These are phyloP conservation scores for Lutraria rhynchaena DNA, from an alignment of 1,140 invertebrate species.

Conservation along the genomic window DNA sequence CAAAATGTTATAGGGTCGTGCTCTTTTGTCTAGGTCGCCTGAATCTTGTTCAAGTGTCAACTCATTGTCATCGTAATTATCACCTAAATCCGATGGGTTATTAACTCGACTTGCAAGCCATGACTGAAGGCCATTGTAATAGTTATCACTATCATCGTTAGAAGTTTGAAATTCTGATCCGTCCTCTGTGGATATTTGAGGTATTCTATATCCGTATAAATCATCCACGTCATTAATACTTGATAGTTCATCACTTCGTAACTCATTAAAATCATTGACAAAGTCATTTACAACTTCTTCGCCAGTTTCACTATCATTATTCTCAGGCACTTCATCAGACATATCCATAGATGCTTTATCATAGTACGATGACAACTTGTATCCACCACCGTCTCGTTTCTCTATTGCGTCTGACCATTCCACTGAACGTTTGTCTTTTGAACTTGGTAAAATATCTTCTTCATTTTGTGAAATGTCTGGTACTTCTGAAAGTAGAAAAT, in stretches of 20 bases:
- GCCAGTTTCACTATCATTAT: neutral
- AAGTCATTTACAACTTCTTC: conserved; percentile 1
- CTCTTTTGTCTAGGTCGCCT: neutral
- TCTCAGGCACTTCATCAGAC: neutral
- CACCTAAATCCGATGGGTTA: neutral
- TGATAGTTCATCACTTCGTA: neutral
- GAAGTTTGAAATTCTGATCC: neutral
- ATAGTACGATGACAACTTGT: conserved; percentile 25
- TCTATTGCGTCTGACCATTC: neutral
- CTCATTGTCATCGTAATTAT: neutral
- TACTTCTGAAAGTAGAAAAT: conserved; percentile 20
- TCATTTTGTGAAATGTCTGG: neutral
- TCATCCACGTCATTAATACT: neutral
- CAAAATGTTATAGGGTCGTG: too few relatives aligned
- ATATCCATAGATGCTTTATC: conserved; percentile 20
- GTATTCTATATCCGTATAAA: neutral
- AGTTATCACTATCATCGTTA: neutral
- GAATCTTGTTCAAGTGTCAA: neutral
- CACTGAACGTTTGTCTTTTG: neutral
- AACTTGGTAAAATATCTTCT: neutral
- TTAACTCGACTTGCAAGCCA: too few relatives aligned
- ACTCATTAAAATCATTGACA: neutral
- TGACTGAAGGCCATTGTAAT: too few relatives aligned
- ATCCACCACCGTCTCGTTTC: conserved; percentile 16
- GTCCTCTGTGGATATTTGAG: neutral